phyloP scores from a whole-genome alignment of 2,797 vertebrate species.

The Hippocampus kuda region DNA sequence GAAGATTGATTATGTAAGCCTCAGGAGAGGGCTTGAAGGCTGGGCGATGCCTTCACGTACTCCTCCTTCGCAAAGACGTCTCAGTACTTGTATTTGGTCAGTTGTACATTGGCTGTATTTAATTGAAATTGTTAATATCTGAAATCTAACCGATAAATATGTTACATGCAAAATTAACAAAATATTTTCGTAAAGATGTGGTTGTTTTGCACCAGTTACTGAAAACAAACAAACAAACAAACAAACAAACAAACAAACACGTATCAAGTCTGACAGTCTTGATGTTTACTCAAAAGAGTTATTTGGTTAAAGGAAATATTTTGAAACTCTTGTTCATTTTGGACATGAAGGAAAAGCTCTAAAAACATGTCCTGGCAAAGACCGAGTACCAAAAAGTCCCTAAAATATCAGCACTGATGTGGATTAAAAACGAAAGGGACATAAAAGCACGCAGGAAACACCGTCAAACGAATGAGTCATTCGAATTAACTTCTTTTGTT shows the following conservation, averaged over 20 bases:
- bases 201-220: background rate
- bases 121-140: background rate
- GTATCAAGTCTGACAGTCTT: no score
- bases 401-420: background rate
- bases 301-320: background rate
- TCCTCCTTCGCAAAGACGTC: conserved; percentile 1
- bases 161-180: background rate
- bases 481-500: background rate
- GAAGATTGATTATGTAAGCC: conserved; percentile 56
- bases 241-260: no score
- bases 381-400: background rate
- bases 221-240: no score
- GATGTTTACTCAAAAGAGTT: background rate
- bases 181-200: background rate
- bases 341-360: background rate
- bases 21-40: conserved; percentile 36
- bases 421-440: conserved; percentile 4
- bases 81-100: background rate
- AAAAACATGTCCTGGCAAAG: conserved; percentile 2
- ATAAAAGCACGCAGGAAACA: background rate
- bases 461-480: background rate
- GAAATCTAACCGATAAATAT: background rate
- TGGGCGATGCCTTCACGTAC: conserved; percentile 34
- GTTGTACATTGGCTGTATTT: background rate
- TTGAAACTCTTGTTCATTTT: background rate